A percentile compares a stretch with the other conserved stretches of the same genome.
These are phyloP conservation scores for Dermatophagoides farinae DNA, from an alignment of 1,140 invertebrate species.

Conservation along the genomic window DNA sequence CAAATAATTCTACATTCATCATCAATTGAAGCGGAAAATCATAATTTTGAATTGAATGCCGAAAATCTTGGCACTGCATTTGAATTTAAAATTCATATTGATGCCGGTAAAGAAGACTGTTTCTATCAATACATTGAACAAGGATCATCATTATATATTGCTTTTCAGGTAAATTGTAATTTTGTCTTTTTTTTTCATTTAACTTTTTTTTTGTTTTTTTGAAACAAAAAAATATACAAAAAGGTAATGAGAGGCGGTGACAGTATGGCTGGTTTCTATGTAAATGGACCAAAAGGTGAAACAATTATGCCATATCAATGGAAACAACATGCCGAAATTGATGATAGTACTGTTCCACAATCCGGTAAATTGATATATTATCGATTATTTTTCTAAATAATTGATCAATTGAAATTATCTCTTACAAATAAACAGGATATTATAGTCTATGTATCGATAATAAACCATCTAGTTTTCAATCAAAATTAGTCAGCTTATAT, in stretches of 20 bases:
- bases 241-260: conserved; percentile 56
- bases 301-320: conserved; percentile 75
- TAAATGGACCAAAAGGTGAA: conserved; percentile 56
- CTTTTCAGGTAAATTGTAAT: conserved; percentile 49
- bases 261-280: conserved; percentile 73
- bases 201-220: too few relatives aligned
- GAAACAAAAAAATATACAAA: background rate
- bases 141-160: conserved; percentile 76
- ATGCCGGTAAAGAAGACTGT: conserved; percentile 81
- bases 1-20: background rate
- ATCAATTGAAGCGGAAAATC: conserved; percentile 11
- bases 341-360: conserved; percentile 42
- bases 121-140: conserved; percentile 78
- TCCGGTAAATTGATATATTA: conserved; percentile 8
- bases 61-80: conserved; percentile 56
- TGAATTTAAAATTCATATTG: conserved; percentile 78
- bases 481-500: conserved; percentile 78
- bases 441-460: conserved; percentile 89
- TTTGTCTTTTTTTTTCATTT: too few relatives aligned
- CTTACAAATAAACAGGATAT: conserved; percentile 23
- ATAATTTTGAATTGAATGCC: conserved; percentile 8
- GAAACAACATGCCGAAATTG: conserved; percentile 62
- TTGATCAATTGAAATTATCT: background rate
- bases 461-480: conserved; percentile 73
- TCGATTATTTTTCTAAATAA: background rate